These are phyloP conservation scores for Calliopsis andreniformis DNA, from an alignment of 1,140 invertebrate species.

Conservation along the genomic window DNA sequence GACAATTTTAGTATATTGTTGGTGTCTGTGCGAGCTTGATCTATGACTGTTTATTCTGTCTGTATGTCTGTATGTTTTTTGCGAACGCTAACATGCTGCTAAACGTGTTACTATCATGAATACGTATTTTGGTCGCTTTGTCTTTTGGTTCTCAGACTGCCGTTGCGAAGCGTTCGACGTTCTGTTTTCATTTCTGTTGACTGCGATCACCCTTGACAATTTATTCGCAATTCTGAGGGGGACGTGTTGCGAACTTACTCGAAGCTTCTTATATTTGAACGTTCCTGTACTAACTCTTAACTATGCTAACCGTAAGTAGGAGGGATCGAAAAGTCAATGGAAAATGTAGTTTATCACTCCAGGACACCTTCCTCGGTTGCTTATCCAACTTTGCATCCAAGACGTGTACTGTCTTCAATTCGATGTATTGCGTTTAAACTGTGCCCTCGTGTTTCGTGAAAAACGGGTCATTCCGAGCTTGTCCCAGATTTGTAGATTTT, in stretches of 20 bases:
- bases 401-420: too few species aligned
- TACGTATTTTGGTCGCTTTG: constrained; percentile 40
- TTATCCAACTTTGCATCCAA: not conserved
- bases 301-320: not conserved
- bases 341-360: not conserved
- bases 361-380: not conserved
- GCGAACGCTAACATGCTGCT: constrained; percentile 73
- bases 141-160: constrained; percentile 37
- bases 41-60: constrained; percentile 65
- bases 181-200: not conserved
- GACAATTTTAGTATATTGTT: constrained; percentile 50
- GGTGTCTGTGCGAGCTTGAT: constrained; percentile 70
- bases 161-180: constrained; percentile 26
- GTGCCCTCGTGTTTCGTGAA: not conserved
- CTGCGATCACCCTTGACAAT: not conserved
- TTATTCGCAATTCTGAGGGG: not conserved
- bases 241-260: not conserved
- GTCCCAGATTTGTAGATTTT: not conserved
- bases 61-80: constrained; percentile 71
- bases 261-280: not conserved
- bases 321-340: not conserved
- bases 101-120: constrained; percentile 52
- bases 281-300: not conserved
- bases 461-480: not conserved
- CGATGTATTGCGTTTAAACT: not conserved